These are phyloP conservation scores for Hippocampus comes DNA, from an alignment of 2,113 vertebrate genomes.

Conservation along the genomic window DNA sequence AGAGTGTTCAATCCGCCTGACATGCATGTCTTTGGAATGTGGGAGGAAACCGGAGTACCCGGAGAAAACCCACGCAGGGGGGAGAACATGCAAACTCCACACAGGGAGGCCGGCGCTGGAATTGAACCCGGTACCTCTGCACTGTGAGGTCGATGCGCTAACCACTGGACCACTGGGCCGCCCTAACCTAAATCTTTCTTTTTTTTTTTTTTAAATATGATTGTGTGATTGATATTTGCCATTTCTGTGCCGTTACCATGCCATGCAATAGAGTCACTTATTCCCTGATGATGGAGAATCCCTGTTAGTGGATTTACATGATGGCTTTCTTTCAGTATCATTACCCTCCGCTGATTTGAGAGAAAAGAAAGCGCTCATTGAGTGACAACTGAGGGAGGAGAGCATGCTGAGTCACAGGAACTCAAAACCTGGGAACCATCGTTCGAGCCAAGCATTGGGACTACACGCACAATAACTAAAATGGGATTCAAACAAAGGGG, in stretches of 20 bases:
- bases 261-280: not conserved
- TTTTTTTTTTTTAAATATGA: too few species aligned
- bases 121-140: too few species aligned
- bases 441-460: constrained; percentile 70
- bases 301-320: constrained; percentile 58
- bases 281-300: constrained; percentile 19
- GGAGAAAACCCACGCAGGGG: too few species aligned
- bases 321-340: constrained; percentile 61
- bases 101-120: too few species aligned
- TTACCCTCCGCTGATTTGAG: constrained; percentile 59
- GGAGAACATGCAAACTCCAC: too few species aligned
- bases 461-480: constrained; percentile 71
- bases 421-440: constrained; percentile 78
- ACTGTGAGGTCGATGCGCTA: too few species aligned
- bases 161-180: too few species aligned
- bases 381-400: constrained; percentile 55
- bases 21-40: too few species aligned
- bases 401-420: constrained; percentile 75
- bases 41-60: too few species aligned
- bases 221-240: not conserved
- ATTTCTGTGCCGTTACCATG: not conserved
- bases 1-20: too few species aligned
- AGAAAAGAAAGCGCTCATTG: constrained; percentile 59
- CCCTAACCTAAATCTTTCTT: too few species aligned
- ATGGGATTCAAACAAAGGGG: constrained; percentile 65